Base-by-base conservation (phyloP, 2,888 invertebrate genomes). In the Agapostemon virescens region DNA sequence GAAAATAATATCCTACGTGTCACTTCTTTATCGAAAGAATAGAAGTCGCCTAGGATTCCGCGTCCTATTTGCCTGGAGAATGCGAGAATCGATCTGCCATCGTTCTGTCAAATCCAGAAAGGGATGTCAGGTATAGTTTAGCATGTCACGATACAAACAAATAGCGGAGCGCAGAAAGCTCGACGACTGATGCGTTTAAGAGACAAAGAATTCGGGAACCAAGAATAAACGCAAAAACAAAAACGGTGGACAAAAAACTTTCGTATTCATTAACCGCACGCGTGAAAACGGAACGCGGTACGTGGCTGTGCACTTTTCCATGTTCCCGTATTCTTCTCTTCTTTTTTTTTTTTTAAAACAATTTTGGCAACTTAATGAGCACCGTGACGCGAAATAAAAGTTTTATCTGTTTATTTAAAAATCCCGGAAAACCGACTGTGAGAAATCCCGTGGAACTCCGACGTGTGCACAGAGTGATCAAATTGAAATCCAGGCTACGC, bases 1-100 rank as follows among this genome's bases (percentile, higher is more conserved):
- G 84, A 74, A 85, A 84, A 85, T 85, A 85, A 85, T 85, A 83
- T 85, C 85, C 80, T 58, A 61, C 79, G 79, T 85, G 84, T 85
- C 84, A 63, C 79, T 78, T 82, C 84, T 82, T 85, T 84, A 82
- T 81, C 85, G 80, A 81, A 69, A 38, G 75, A 71, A 74, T 69
- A 69, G 77, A 69, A 74, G 66, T 75, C 69, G n/a, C 67, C 64
- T 38, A 38, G 30, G 40, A 58, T 45, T 58, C 69, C 23, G 30
- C 49, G 64, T 45, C 71, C 79, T 76, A 81, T 85, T 85, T 83
- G 77, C 74, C 76, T 26, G 67, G 40, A 61, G 67, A 81, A 75
- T 75, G 64, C 70, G 77, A 67, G 66, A 63, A 77, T 76, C 79
- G 74, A 77, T 82, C 78, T 49, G 71, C 77, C 70, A 45, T 75